Evolutionary conservation across 1,140 invertebrate genomes (phyloP).

Genomic region (Pachyrhynchus sulphureomaculatus): DNA sequence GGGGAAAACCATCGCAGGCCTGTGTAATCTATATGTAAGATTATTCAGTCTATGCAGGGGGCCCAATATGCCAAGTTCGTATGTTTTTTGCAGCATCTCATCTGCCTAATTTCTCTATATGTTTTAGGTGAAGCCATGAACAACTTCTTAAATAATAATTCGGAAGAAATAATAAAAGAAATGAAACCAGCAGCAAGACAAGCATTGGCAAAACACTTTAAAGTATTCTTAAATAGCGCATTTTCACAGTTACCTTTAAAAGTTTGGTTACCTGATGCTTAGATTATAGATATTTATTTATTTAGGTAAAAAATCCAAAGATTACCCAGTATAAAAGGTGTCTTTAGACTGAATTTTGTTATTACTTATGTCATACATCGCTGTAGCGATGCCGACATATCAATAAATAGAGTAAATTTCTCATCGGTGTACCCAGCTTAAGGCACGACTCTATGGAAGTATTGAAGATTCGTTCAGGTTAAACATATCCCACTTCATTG

Average conservation of each 20-base stretch:
- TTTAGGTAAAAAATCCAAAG: neutral
- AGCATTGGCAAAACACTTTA: conserved; percentile 76
- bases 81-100: too few relatives aligned
- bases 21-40: too few relatives aligned
- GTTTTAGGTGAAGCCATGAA: conserved; percentile 76
- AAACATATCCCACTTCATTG: too few relatives aligned
- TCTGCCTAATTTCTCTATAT: too few relatives aligned
- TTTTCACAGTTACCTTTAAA: conserved; percentile 76
- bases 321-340: neutral
- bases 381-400: neutral
- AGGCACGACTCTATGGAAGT: too few relatives aligned
- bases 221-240: conserved; percentile 72
- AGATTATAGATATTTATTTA: neutral
- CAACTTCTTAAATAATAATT: conserved; percentile 81
- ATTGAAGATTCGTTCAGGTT: too few relatives aligned
- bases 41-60: too few relatives aligned
- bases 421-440: too few relatives aligned
- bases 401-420: too few relatives aligned
- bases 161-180: conserved; percentile 79
- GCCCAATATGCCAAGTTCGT: too few relatives aligned
- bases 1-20: too few relatives aligned
- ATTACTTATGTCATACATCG: neutral
- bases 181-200: conserved; percentile 75
- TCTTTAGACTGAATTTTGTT: neutral
- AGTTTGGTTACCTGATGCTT: conserved; percentile 64